Base-by-base conservation (phyloP, 2,888 invertebrate species). In the Gnatocerus cornutus region DNA sequence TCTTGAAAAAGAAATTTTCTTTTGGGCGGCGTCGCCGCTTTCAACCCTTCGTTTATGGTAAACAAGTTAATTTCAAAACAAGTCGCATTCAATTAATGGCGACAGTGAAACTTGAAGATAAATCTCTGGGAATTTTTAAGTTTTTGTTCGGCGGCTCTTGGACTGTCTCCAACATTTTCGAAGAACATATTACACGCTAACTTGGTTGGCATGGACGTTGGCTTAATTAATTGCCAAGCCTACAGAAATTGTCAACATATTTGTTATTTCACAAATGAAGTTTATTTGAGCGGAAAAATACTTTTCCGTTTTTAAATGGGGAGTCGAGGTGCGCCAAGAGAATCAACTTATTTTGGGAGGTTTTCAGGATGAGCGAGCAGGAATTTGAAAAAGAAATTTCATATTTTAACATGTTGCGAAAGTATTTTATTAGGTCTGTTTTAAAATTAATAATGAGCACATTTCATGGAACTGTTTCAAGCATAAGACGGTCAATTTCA, bases 171-270 rank as follows among this genome's bases (percentile, higher is more conserved):
- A 70, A 66, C 14, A 52, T 50, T 45, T 64, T 50, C 69, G 41
- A 37, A 67, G 52, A 70, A 67, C 70, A 70, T 66, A 70, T 70
- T 70, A 67, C 66, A 53, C 67, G 70, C 70, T 56, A 70, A 70
- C 66, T 70, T 70, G 61, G 43, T 65, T 64, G 56, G 65, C 71
- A 74, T 69, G 67, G 65, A 72, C 65, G 74, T 72, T 65, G 14
- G 56, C 46, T 67, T 71, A 74, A 74, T 74, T 74, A 71, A 74
- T 74, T 62, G 72, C 53, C 50, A 45, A 46, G 68, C 73, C 76
- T 71, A 74, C 71, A 61, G 69, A 62, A 56, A 70, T 70, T 67
- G 70, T 70, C 70, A 70, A 70, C 70, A 70, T 66, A 70, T 70
- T 66, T 70, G 70, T 70, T 70, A 70, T 70, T 63, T 48, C 37